A percentile compares a stretch with the other conserved stretches of the same genome.
phyloP scores from a whole-genome alignment of 2,113 vertebrate genomes.

The Mellivora capensis region DNA sequence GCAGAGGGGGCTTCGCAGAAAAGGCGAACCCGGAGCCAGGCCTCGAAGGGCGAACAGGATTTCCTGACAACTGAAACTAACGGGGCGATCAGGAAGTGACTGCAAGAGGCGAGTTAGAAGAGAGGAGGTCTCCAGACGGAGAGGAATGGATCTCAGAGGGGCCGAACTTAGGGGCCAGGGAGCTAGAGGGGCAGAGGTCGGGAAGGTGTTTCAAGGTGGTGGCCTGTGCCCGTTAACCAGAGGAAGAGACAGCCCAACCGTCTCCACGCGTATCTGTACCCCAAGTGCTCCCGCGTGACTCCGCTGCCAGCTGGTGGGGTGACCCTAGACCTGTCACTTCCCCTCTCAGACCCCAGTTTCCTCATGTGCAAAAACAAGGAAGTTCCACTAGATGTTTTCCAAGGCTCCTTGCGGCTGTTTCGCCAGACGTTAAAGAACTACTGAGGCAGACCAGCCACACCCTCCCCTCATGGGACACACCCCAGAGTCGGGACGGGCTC shows the following conservation, averaged over 20 bases:
- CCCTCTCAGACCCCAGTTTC: not conserved
- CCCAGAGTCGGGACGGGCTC: not conserved
- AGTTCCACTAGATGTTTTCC: not conserved
- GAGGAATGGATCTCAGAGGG: not conserved
- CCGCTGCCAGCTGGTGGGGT: not conserved
- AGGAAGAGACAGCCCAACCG: not conserved
- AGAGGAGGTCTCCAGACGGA: not conserved
- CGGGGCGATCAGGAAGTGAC: constrained; percentile 8
- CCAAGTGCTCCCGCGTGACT: not conserved
- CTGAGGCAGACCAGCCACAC: not conserved
- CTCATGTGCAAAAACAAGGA: not conserved
- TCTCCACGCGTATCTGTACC: not conserved
- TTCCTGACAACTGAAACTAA: constrained; percentile 8
- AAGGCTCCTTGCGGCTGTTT: not conserved
- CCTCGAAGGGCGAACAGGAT: not conserved
- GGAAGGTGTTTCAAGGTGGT: not conserved
- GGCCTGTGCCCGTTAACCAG: not conserved
- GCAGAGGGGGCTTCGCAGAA: not conserved
- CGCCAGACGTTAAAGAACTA: not conserved
- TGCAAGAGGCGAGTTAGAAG: not conserved
- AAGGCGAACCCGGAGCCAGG: not conserved
- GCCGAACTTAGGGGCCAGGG: not conserved
- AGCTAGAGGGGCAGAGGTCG: not conserved
- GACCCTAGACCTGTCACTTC: constrained; percentile 25
- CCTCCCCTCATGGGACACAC: not conserved